Percentiles rank a stretch among this genome's conserved stretches.
Evolutionary conservation across 2,888 invertebrate genomes (phyloP).

Genomic region (Odontomyia ornata): DNA sequence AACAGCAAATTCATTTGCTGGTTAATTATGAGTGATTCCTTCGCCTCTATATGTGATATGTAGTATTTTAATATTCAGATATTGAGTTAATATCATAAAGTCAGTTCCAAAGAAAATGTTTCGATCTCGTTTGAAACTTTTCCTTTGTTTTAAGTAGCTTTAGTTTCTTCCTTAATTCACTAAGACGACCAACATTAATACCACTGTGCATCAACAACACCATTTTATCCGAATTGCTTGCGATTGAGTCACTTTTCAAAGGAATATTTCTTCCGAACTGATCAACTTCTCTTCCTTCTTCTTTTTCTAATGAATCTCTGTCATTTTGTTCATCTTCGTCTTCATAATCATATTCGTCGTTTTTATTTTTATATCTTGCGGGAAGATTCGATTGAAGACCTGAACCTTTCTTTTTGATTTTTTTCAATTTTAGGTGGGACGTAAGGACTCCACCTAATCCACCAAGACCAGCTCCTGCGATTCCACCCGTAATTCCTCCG

Average conservation of each 20-base stretch:
- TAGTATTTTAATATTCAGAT: too few species aligned
- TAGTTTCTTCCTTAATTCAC: constrained; percentile 25
- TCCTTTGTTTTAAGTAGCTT: constrained; percentile 31
- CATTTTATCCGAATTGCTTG: background rate
- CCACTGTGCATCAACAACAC: background rate
- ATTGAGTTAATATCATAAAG: too few species aligned
- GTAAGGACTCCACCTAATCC: constrained; percentile 11
- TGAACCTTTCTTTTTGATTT: background rate
- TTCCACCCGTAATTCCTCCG: constrained; percentile 21
- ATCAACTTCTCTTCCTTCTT: too few species aligned
- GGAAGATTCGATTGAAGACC: background rate
- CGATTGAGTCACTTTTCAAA: background rate
- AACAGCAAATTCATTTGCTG: too few species aligned
- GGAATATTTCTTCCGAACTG: constrained; percentile 13
- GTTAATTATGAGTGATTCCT: too few species aligned
- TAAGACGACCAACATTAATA: constrained; percentile 25
- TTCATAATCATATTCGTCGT: background rate
- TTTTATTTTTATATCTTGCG: too few species aligned
- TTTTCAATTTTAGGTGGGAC: background rate
- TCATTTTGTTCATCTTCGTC: background rate
- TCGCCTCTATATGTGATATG: too few species aligned
- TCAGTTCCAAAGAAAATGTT: constrained; percentile 20
- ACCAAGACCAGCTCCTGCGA: constrained; percentile 39
- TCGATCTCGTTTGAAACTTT: background rate
- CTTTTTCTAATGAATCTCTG: background rate